Percentiles rank a stretch among this genome's conserved stretches.
Conservation (phyloP, 2,797 vertebrate genomes). For the Hapalemur alaotrensis region DNA sequence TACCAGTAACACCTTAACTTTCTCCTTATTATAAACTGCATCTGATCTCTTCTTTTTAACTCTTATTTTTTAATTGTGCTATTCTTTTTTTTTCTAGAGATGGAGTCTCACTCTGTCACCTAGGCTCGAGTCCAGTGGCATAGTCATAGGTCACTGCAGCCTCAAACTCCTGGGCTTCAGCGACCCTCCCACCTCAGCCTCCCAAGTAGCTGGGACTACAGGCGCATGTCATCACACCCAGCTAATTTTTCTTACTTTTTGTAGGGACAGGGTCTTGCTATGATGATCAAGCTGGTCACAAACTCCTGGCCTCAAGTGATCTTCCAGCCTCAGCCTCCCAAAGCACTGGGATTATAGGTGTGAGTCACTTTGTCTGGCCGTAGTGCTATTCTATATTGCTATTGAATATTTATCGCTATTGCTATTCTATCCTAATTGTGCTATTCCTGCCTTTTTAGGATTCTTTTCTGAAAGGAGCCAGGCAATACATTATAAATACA, state of each 20-base stretch:
- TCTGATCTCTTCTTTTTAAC: background rate
- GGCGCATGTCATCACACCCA: too few species aligned
- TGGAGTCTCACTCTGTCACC: background rate
- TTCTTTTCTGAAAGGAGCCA: background rate
- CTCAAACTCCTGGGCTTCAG: background rate
- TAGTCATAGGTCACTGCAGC: background rate
- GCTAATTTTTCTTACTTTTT: background rate
- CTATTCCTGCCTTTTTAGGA: background rate
- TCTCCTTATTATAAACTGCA: background rate
- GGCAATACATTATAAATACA: background rate
- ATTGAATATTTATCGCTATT: background rate
- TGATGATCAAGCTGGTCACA: background rate
- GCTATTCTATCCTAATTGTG: background rate
- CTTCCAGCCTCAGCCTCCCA: background rate
- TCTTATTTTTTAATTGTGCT: background rate
- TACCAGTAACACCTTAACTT: background rate
- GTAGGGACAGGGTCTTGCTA: background rate
- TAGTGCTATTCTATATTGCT: background rate
- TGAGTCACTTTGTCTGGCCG: background rate
- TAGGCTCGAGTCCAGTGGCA: background rate
- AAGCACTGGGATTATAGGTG: background rate
- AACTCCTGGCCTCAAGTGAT: background rate
- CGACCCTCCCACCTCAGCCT: background rate
- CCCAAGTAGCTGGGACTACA: background rate
- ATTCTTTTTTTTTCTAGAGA: background rate